Percentiles rank a stretch among this genome's conserved stretches.
phyloP scores from a whole-genome alignment of 2,797 vertebrate species.

The Poecilia picta region DNA sequence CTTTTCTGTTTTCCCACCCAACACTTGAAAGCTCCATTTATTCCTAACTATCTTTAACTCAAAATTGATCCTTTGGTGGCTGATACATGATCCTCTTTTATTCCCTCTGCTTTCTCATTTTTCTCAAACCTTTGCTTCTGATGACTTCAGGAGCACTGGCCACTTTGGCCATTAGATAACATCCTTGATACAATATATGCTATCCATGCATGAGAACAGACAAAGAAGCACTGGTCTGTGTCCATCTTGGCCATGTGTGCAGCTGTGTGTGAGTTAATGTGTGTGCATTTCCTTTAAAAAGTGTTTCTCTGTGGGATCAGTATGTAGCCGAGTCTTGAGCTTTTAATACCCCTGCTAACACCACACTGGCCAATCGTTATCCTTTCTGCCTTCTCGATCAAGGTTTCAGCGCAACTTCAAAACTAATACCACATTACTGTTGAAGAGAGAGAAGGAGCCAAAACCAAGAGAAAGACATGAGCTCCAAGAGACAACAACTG shows the following conservation, averaged over 20 bases:
- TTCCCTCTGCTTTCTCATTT: constrained; percentile 32
- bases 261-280: constrained; percentile 11
- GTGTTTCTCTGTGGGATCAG: constrained; percentile 63
- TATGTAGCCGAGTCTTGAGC: constrained; percentile 62
- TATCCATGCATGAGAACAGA: constrained; percentile 13
- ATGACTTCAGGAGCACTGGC: constrained; percentile 68
- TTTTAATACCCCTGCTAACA: constrained; percentile 67
- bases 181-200: constrained; percentile 62
- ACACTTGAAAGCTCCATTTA: constrained; percentile 16
- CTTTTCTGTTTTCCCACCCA: constrained; percentile 14
- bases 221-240: constrained; percentile 10
- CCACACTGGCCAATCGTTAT: constrained; percentile 37
- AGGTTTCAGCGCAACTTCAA: constrained; percentile 62
- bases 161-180: constrained; percentile 71
- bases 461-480: constrained; percentile 1
- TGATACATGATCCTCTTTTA: constrained; percentile 18
- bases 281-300: constrained; percentile 50
- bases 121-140: constrained; percentile 49
- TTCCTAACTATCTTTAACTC: constrained; percentile 19
- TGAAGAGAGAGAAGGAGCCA: constrained; percentile 10
- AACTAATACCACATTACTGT: constrained; percentile 53
- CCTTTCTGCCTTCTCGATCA: constrained; percentile 51
- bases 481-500: not conserved
- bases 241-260: constrained; percentile 20
- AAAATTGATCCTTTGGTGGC: constrained; percentile 20